Evolutionary conservation across 2,797 vertebrate genomes (phyloP).

Genomic region (Acomys russatus): DNA sequence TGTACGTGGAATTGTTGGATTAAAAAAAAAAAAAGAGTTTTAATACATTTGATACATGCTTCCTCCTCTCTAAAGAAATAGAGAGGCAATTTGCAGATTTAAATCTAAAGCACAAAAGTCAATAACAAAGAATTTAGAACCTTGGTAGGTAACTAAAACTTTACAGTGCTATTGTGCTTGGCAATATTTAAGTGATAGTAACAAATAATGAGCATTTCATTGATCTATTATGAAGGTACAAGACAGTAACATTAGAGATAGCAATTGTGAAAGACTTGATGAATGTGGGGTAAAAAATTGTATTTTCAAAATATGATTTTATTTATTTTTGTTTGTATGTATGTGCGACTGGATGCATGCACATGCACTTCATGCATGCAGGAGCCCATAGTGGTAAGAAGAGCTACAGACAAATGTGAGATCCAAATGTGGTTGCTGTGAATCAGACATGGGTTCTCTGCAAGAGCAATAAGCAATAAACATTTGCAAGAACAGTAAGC

Average conservation of each 20-base stretch:
- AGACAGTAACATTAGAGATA: neutral
- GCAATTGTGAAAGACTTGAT: neutral
- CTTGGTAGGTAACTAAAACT: neutral
- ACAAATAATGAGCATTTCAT: neutral
- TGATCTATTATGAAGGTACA: neutral
- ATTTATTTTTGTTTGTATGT: neutral
- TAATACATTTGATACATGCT: neutral
- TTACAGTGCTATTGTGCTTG: neutral
- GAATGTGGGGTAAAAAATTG: neutral
- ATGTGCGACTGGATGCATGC: neutral
- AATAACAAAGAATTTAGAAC: neutral
- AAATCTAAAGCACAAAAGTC: conserved; percentile 5
- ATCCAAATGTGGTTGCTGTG: neutral
- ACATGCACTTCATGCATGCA: neutral
- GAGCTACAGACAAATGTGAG: neutral
- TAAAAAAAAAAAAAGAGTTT: neutral
- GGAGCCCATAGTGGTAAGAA: neutral
- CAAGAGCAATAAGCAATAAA: neutral
- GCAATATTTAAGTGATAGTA: neutral
- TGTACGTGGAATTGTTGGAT: neutral
- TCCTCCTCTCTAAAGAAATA: neutral
- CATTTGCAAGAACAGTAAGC: neutral
- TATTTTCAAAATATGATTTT: neutral
- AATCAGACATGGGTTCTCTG: neutral
- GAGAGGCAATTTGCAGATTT: neutral